Base-by-base conservation (phyloP, 2,113 vertebrate species). In the Pelmatolapia mariae region DNA sequence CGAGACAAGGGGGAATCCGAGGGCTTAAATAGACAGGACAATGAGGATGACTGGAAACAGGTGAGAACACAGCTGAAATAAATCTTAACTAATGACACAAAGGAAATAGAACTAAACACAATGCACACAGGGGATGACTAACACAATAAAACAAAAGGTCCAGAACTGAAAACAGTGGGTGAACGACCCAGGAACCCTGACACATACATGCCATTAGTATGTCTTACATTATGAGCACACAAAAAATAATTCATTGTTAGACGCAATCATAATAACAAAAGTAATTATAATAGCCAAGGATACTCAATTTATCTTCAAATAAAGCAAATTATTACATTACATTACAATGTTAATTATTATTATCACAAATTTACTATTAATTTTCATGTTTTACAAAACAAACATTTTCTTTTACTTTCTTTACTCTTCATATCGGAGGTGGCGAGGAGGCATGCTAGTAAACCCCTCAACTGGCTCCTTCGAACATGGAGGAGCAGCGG, bases 1-100 rank as follows among this genome's bases (percentile, higher is more conserved):
- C 13, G 29, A 59, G 24, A 5, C 13, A 59, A 59, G 24, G 0
- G 0, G 13, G 24, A 29, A 59, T 29, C 8, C 1, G 1, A 1
- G 56, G 56, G 56, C 56, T 59, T 59, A 29, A 29, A 59, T 59
- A 59, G 24, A 59, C 56, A 29, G 56, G 56, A 59, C 24, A 0
- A 5, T 5, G 56, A 5, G 56, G 56, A 59, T 16, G 13, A 9
- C 4, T 16, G 3, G 56, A 59, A 59, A 59, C 24, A 29, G 54
- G 3, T 16, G 12, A 57, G 56, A 59, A 16, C 24, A 59, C 24
- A 16, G 56, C 56, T 29, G 56, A 59, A 29, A 29, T 16, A 59
- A 59, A 29, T 29, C 56, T 59, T 59, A 59, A 16, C 13, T 59
- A 29, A 29, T 59, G 1, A 29, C 24, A 59, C 53, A 56, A 12